A percentile compares a stretch with the other conserved stretches of the same genome.
Conservation (phyloP, 2,888 invertebrate genomes). For the Merodon equestris region DNA sequence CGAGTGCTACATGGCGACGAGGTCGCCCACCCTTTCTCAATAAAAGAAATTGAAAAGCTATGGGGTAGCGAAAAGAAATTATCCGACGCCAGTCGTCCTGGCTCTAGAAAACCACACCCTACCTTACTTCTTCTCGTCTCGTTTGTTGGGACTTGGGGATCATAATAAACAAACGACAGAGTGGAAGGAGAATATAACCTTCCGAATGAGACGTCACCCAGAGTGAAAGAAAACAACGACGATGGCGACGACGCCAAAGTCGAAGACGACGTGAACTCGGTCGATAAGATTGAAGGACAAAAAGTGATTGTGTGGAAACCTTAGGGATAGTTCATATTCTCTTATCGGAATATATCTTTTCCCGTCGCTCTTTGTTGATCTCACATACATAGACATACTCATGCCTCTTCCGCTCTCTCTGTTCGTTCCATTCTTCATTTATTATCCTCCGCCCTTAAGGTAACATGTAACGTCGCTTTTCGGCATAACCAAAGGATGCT, state of each 20-base stretch:
- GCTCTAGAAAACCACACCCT: conserved; percentile 41
- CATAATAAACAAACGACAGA: no score
- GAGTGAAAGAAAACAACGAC: conserved; percentile 2
- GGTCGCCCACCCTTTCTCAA: conserved; percentile 29
- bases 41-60: conserved; percentile 58
- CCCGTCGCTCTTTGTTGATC: conserved; percentile 6
- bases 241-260: neutral
- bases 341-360: neutral
- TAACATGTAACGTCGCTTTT: no score
- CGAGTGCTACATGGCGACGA: neutral
- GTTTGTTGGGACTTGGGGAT: neutral
- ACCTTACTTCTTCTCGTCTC: neutral
- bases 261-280: neutral
- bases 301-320: conserved; percentile 53
- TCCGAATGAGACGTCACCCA: conserved; percentile 32
- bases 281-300: conserved; percentile 14
- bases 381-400: conserved; percentile 9
- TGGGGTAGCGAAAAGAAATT: conserved; percentile 55
- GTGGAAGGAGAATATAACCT: conserved; percentile 7
- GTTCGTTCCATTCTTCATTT: conserved; percentile 10
- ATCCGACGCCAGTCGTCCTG: conserved; percentile 67
- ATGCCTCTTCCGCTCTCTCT: conserved; percentile 24
- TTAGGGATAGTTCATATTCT: conserved; percentile 46
- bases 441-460: neutral
- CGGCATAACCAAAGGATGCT: no score